Evolutionary conservation across 2,888 invertebrate genomes (phyloP).

Genomic region (Ennomos quercinarius): DNA sequence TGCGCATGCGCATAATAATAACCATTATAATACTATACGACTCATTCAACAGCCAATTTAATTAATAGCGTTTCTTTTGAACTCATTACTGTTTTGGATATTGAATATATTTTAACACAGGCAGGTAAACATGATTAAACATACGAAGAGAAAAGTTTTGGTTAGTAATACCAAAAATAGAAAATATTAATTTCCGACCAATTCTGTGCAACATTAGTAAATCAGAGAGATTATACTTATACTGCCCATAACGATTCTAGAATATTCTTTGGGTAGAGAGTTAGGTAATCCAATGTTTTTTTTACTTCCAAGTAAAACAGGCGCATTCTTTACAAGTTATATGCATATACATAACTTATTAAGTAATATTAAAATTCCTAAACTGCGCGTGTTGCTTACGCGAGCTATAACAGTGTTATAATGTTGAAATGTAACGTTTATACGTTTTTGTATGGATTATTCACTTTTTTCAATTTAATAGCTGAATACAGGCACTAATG

Average conservation of each 20-base stretch:
- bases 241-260: constrained; percentile 54
- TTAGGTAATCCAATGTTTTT: constrained; percentile 14
- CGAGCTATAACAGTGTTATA: neutral
- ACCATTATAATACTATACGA: no score
- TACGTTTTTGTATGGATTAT: constrained; percentile 17
- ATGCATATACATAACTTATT: constrained; percentile 1
- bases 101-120: no score
- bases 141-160: no score
- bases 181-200: constrained; percentile 39
- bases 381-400: constrained; percentile 5
- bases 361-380: constrained; percentile 4
- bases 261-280: constrained; percentile 56
- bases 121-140: no score
- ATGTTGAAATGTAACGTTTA: constrained; percentile 20
- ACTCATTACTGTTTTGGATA: no score
- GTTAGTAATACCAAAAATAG: no score
- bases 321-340: constrained; percentile 1
- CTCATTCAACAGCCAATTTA: no score
- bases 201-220: constrained; percentile 45
- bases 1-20: no score
- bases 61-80: no score
- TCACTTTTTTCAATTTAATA: constrained; percentile 23
- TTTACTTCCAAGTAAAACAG: constrained; percentile 13
- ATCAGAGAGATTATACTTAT: constrained; percentile 60
- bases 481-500: constrained; percentile 8